phyloP scores from a whole-genome alignment of 2,797 vertebrate genomes.

The Podarcis siculus region DNA sequence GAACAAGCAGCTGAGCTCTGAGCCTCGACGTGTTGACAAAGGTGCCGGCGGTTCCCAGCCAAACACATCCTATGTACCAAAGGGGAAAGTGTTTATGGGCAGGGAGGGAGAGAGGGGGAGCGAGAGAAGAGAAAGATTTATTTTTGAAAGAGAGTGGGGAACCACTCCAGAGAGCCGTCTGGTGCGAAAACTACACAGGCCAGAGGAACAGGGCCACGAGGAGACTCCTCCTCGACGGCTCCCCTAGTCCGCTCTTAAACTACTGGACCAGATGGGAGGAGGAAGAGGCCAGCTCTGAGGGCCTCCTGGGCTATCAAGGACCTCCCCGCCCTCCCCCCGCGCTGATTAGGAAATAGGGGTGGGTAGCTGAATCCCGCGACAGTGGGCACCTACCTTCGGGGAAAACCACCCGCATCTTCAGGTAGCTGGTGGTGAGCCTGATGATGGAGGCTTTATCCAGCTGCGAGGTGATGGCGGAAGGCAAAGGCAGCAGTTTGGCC shows the following conservation, averaged over 20 bases:
- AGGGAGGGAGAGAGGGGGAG: background rate
- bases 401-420: constrained; percentile 96
- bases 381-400: constrained; percentile 89
- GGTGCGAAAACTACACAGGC: background rate
- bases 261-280: background rate
- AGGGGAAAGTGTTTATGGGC: constrained; percentile 51
- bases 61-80: constrained; percentile 47
- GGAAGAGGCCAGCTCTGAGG: background rate
- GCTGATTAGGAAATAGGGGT: no score
- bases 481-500: constrained; percentile 94
- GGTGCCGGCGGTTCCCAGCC: constrained; percentile 48
- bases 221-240: background rate
- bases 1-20: constrained; percentile 47
- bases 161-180: background rate
- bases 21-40: constrained; percentile 72
- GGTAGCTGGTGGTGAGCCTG: constrained; percentile 95
- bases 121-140: background rate
- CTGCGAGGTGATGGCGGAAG: constrained; percentile 97
- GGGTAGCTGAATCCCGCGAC: background rate
- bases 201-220: background rate
- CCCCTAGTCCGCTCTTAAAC: background rate
- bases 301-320: background rate
- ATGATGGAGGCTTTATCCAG: constrained; percentile 99
- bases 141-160: background rate
- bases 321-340: background rate